phyloP scores from a whole-genome alignment of 2,113 vertebrate species.

The Rhinoderma darwinii region DNA sequence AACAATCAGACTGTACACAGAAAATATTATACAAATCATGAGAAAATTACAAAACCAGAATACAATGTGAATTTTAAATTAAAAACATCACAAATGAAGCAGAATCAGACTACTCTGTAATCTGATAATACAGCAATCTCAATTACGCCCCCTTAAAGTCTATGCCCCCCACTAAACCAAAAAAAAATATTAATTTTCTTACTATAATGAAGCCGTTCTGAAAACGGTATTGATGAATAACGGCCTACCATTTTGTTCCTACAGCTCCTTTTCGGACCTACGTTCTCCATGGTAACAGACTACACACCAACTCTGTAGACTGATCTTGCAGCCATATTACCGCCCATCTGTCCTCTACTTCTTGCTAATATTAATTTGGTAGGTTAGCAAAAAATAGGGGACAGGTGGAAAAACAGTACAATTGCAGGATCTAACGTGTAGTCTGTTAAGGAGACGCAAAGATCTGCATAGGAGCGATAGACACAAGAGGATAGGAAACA shows the following conservation, averaged over 20 bases:
- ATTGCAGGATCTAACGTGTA: background rate
- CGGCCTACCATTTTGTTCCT: too few species aligned
- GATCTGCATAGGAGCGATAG: background rate
- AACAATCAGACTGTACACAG: conserved; percentile 5
- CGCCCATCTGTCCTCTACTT: background rate
- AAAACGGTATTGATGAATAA: background rate
- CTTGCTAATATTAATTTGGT: background rate
- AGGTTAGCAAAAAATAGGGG: background rate
- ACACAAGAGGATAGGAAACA: background rate
- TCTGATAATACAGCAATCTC: background rate
- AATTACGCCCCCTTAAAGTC: background rate
- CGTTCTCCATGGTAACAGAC: background rate
- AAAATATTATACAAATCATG: conserved; percentile 69
- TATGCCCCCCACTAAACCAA: background rate
- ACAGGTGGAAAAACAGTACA: background rate
- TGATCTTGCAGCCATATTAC: background rate
- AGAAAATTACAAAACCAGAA: conserved; percentile 65
- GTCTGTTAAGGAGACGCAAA: background rate
- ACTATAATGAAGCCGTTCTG: background rate
- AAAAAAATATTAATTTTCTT: too few species aligned
- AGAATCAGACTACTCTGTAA: background rate
- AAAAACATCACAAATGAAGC: background rate
- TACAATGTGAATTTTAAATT: background rate
- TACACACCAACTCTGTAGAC: background rate
- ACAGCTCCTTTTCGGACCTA: background rate